phyloP scores from a whole-genome alignment of 2,888 invertebrate genomes.

The Neuroscelio doddi region DNA sequence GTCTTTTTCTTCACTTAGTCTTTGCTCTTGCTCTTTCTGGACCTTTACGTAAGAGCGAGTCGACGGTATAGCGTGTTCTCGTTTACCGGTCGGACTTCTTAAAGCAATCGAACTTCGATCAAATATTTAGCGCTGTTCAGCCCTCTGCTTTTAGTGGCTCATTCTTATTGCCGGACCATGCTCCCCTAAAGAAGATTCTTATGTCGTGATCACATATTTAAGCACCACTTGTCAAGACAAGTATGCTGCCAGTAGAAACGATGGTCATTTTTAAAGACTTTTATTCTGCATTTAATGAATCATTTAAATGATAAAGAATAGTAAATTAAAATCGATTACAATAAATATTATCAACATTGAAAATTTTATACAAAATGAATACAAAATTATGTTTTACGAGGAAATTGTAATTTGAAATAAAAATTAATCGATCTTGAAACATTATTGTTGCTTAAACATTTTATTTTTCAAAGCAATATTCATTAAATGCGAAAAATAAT shows the following conservation, averaged over 20 bases:
- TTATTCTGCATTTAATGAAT: too few species aligned
- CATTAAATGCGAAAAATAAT: too few species aligned
- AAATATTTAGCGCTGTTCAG: slow-evolving; percentile 68
- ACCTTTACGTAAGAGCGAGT: slow-evolving; percentile 41
- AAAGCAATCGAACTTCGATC: slow-evolving; percentile 68
- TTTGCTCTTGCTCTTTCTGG: slow-evolving; percentile 30
- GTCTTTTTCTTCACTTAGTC: slow-evolving; percentile 30
- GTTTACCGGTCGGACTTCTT: slow-evolving; percentile 59
- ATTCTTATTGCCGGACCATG: slow-evolving; percentile 48
- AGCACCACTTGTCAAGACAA: slow-evolving; percentile 28
- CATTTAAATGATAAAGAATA: too few species aligned
- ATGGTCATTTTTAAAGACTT: too few species aligned
- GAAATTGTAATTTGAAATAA: too few species aligned
- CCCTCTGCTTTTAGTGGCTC: slow-evolving; percentile 57
- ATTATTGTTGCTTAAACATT: too few species aligned
- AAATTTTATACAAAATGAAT: too few species aligned
- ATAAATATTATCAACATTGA: too few species aligned
- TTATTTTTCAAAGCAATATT: too few species aligned
- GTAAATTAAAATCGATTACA: too few species aligned
- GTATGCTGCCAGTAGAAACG: neutral
- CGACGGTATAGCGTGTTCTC: slow-evolving; percentile 40
- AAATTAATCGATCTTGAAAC: too few species aligned
- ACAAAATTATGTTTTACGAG: too few species aligned
- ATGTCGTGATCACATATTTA: slow-evolving; percentile 57
- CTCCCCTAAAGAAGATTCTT: slow-evolving; percentile 56